Conservation (phyloP, 1,140 invertebrate species). For the Glossosoma conforme region DNA sequence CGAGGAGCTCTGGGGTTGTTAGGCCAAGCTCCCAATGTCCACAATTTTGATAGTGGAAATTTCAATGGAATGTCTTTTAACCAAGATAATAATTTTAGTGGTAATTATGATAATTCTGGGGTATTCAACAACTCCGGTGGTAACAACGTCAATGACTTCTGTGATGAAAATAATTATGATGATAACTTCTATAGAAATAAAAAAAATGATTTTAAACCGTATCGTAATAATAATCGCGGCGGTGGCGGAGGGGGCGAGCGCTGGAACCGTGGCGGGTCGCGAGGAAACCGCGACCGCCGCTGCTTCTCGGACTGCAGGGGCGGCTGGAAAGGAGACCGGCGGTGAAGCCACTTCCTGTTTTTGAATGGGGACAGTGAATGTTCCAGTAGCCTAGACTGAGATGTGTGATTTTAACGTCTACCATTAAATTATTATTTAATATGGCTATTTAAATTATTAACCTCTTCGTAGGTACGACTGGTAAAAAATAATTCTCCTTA, state of each 20-base stretch:
- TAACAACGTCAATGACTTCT: constrained; percentile 43
- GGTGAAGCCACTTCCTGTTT: constrained; percentile 36
- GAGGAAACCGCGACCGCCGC: constrained; percentile 40
- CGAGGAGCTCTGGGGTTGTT: constrained; percentile 40
- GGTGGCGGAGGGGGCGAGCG: constrained; percentile 43
- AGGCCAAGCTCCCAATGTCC: constrained; percentile 47
- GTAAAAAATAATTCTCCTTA: too few relatives aligned
- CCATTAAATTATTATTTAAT: neutral
- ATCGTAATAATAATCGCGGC: too few relatives aligned
- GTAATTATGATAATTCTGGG: constrained; percentile 34
- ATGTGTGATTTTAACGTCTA: constrained; percentile 20
- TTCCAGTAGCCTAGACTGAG: constrained; percentile 22
- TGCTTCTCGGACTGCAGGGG: constrained; percentile 46
- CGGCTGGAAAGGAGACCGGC: constrained; percentile 48
- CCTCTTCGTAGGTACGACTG: constrained; percentile 19
- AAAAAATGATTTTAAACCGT: constrained; percentile 37
- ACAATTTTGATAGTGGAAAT: constrained; percentile 40
- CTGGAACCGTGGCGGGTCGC: constrained; percentile 35
- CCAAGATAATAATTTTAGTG: constrained; percentile 18
- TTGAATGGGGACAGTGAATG: too few relatives aligned
- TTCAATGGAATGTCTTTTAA: constrained; percentile 36
- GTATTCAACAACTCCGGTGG: constrained; percentile 27
- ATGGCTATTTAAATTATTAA: constrained; percentile 3
- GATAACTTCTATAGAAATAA: constrained; percentile 42
- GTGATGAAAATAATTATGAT: constrained; percentile 45